Evolutionary conservation across 2,888 invertebrate species (phyloP).

Genomic region (Phymatocera aterrima): DNA sequence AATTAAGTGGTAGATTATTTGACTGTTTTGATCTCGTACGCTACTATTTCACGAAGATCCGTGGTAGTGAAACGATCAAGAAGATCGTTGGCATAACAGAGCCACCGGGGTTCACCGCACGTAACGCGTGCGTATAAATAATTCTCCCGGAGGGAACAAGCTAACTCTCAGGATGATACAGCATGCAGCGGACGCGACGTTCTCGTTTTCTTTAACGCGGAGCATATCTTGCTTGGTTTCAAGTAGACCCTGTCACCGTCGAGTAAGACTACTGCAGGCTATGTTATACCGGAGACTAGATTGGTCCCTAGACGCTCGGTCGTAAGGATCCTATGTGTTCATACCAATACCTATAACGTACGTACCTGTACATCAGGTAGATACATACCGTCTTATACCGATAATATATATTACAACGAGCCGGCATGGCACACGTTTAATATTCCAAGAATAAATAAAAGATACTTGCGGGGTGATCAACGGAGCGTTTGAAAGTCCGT

Average conservation of each 20-base stretch:
- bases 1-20: no score
- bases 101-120: neutral
- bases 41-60: neutral
- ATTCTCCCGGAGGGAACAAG: neutral
- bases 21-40: slow-evolving; percentile 3
- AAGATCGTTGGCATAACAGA: slow-evolving; percentile 14
- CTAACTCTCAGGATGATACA: neutral
- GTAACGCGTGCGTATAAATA: slow-evolving; percentile 1
- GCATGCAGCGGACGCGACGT: neutral
- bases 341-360: neutral
- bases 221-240: neutral
- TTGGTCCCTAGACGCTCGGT: slow-evolving; percentile 8
- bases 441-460: slow-evolving; percentile 41
- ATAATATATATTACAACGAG: slow-evolving; percentile 13
- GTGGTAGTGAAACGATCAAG: slow-evolving; percentile 6
- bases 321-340: neutral
- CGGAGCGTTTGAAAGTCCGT: slow-evolving; percentile 7
- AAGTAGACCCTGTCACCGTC: slow-evolving; percentile 11
- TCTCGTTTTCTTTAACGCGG: neutral
- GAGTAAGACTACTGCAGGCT: slow-evolving; percentile 3
- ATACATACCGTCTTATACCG: slow-evolving; percentile 1
- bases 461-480: slow-evolving; percentile 13
- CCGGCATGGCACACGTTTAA: slow-evolving; percentile 11
- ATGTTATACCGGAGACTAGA: neutral
- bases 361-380: neutral